A percentile compares a stretch with the other conserved stretches of the same genome.
phyloP scores from a whole-genome alignment of 2,113 vertebrate genomes.

The Gnathonemus longibarbis region DNA sequence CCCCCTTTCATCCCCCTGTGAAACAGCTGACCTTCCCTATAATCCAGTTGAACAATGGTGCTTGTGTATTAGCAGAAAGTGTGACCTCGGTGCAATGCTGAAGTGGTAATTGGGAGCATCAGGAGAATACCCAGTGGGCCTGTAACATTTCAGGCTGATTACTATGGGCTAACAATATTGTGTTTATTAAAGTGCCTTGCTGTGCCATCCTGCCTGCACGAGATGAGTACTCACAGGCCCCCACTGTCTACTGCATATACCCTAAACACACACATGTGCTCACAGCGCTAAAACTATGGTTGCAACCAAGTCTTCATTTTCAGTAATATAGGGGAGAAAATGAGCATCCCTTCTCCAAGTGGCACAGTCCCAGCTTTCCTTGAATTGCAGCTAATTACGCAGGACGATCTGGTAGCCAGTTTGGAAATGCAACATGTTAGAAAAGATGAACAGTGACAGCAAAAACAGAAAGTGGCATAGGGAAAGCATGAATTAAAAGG shows the following conservation, averaged over 20 bases:
- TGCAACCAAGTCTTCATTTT: neutral
- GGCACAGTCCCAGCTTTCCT: neutral
- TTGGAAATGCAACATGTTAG: neutral
- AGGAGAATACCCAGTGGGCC: neutral
- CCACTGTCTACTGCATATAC: neutral
- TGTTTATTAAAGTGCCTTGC: neutral
- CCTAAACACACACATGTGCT: neutral
- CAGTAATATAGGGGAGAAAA: neutral
- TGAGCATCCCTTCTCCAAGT: neutral
- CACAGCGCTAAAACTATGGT: neutral
- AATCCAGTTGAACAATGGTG: constrained; percentile 1
- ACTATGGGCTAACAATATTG: neutral
- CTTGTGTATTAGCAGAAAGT: constrained; percentile 16
- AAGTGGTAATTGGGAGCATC: neutral
- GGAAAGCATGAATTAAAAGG: neutral
- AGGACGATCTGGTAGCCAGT: neutral
- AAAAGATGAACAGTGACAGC: neutral
- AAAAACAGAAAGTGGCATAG: neutral
- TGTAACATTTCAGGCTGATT: neutral
- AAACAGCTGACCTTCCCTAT: constrained; percentile 5
- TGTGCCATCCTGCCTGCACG: neutral
- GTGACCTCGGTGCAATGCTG: constrained; percentile 5
- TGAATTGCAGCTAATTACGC: neutral
- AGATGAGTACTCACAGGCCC: neutral
- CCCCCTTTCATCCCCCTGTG: neutral